Percentiles rank a stretch among this genome's conserved stretches.
Conservation (phyloP, 2,888 invertebrate genomes). For the Biston betularia region DNA sequence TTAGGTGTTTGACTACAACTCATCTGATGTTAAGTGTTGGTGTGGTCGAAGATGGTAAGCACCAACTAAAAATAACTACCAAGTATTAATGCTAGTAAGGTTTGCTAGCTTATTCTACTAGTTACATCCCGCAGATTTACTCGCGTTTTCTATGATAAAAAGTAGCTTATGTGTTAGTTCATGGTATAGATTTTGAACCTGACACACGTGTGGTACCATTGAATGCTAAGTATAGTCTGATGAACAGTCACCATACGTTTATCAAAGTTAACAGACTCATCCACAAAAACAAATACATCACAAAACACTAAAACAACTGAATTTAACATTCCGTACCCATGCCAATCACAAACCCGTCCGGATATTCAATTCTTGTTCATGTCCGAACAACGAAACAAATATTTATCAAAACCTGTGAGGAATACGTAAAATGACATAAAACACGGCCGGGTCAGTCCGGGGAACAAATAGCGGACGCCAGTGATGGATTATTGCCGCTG, state of each 20-base stretch:
- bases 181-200: too few relatives aligned
- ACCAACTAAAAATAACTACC: too few relatives aligned
- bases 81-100: too few relatives aligned
- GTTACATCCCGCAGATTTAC: too few relatives aligned
- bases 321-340: conserved; percentile 59
- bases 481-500: conserved; percentile 86
- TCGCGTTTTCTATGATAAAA: too few relatives aligned
- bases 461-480: conserved; percentile 72
- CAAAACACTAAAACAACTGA: conserved; percentile 46
- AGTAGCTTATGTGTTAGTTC: too few relatives aligned
- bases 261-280: conserved; percentile 36
- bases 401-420: conserved; percentile 86
- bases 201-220: too few relatives aligned
- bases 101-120: too few relatives aligned
- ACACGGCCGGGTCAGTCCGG: conserved; percentile 66
- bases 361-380: conserved; percentile 84
- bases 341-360: conserved; percentile 79
- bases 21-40: too few relatives aligned
- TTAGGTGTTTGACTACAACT: too few relatives aligned
- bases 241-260: neutral
- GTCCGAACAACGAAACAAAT: conserved; percentile 83
- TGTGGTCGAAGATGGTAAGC: too few relatives aligned
- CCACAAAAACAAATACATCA: conserved; percentile 45
- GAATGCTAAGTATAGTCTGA: too few relatives aligned
- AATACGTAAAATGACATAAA: conserved; percentile 84